Evolutionary conservation across 2,888 invertebrate species (phyloP), one percentile per base, ranked within the genome.

Genomic region (Labia minor): DNA sequence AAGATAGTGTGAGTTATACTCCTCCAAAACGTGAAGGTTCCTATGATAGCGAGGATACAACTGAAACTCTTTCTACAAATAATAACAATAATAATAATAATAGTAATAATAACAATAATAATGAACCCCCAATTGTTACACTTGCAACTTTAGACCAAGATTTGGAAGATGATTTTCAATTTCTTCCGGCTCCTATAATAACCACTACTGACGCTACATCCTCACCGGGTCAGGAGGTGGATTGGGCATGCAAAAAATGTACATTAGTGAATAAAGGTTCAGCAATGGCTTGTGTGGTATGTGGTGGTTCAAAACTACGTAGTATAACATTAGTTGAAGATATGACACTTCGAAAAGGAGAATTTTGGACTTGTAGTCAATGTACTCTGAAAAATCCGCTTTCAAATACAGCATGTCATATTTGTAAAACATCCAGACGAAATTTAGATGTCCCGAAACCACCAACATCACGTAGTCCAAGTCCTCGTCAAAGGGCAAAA

Each of bases 191-290:
- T 18, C 1, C 20, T 49, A 49, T 49, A n/a, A 49, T 49, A 11
- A n/a, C 49, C 3, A 49, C 49, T n/a, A 49, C 49, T n/a, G 49
- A 49, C 61, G 64, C 62, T 18, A 37, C 64, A 2, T 37, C 33
- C 14, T 33, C 66, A 10, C 65, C 66, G 16, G 62, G 61, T 63
- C 71, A 67, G 20, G 72, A 72, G 63, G 66, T 78, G 70, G 80
- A 85, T 69, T 95, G 95, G 95, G 85, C 90, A 14, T 95, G 95
- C 76, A 84, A 85, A 70, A 90, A 92, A 72, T 95, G 95, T 76
- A 95, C 95, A 1, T 80, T 94, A 68, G 83, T 92, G 20, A 95
- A 95, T 78, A 85, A 87, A 18, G 80, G 83, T 0, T 79, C 83
- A 19, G 84, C 86, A 0, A 81, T 84, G 68, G 86, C 87, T 0